Percentiles rank a stretch among this genome's conserved stretches.
phyloP scores from a whole-genome alignment of 1,140 invertebrate genomes.

The Holotrichia oblita region DNA sequence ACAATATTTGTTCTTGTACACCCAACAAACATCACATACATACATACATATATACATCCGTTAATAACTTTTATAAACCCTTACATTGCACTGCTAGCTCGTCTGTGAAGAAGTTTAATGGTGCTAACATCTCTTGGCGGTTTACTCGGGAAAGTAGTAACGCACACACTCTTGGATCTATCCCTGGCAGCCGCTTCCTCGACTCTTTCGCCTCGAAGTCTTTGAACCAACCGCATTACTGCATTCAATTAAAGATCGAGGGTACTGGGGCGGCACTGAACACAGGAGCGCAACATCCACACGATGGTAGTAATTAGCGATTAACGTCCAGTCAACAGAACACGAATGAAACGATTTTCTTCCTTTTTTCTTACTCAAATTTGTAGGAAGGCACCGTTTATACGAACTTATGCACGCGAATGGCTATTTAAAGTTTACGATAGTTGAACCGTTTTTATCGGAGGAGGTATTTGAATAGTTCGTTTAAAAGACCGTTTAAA shows the following conservation, averaged over 20 bases:
- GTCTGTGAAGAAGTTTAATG: slow-evolving; percentile 26
- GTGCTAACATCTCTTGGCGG: slow-evolving; percentile 33
- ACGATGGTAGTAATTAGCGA: neutral
- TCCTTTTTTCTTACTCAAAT: neutral
- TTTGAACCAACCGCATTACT: slow-evolving; percentile 37
- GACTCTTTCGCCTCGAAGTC: slow-evolving; percentile 30
- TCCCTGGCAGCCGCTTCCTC: slow-evolving; percentile 36
- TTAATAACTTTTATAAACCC: neutral
- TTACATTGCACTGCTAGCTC: slow-evolving; percentile 40
- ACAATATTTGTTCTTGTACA: too few species aligned
- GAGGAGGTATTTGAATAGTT: neutral
- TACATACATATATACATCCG: neutral
- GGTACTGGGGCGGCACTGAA: neutral
- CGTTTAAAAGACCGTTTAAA: neutral
- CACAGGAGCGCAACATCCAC: neutral
- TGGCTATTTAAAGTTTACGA: neutral
- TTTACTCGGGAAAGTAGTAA: slow-evolving; percentile 24
- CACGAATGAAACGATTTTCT: neutral
- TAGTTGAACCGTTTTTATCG: neutral
- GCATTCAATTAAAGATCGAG: slow-evolving; percentile 3
- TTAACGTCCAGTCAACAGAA: neutral
- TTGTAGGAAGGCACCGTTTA: neutral
- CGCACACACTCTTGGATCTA: slow-evolving; percentile 30
- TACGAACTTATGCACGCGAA: neutral
- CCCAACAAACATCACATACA: neutral